These are phyloP conservation scores for Nylanderia fulva DNA, from an alignment of 1,140 invertebrate species.

Conservation along the genomic window DNA sequence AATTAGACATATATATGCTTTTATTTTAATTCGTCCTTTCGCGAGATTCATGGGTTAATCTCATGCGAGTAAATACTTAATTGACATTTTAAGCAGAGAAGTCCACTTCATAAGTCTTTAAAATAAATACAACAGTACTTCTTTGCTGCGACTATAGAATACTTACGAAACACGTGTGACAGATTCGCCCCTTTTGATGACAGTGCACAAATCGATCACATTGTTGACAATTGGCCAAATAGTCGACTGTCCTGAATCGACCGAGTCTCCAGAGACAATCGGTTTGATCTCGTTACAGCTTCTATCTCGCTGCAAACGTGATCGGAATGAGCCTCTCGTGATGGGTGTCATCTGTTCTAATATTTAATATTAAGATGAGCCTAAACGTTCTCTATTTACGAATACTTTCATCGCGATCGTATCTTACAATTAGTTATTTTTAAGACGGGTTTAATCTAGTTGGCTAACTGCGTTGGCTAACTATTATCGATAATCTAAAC, in stretches of 20 bases:
- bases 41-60: background rate
- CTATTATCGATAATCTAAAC: constrained; percentile 22
- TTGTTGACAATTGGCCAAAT: constrained; percentile 50
- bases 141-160: background rate
- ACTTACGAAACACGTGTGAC: constrained; percentile 21
- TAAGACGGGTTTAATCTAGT: background rate
- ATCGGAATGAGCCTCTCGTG: background rate
- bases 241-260: constrained; percentile 6
- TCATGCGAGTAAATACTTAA: background rate
- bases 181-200: constrained; percentile 18
- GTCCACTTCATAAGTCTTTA: background rate
- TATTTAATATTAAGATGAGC: background rate
- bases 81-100: background rate
- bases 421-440: background rate
- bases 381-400: too few relatives aligned
- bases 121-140: constrained; percentile 6
- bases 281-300: background rate
- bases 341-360: background rate
- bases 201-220: constrained; percentile 3
- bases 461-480: background rate
- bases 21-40: background rate
- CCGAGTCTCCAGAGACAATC: background rate
- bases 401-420: background rate
- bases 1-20: background rate
- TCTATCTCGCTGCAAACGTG: constrained; percentile 10